phyloP scores from a whole-genome alignment of 2,797 vertebrate genomes.

The Orestias chungarensis region DNA sequence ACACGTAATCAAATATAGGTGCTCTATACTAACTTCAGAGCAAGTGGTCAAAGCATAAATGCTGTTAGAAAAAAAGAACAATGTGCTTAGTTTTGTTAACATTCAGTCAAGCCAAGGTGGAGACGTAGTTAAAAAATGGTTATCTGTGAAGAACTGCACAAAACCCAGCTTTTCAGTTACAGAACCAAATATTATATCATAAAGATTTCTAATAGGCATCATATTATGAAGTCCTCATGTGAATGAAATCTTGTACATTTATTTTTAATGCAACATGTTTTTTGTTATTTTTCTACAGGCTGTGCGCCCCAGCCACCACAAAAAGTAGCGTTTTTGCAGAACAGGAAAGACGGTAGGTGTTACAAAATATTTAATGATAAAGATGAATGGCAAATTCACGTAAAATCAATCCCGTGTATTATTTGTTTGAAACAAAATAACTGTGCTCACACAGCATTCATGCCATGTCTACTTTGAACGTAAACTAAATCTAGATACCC shows the following conservation, averaged over 20 bases:
- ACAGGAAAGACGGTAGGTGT: conserved; percentile 34
- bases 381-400: background rate
- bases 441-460: background rate
- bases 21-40: background rate
- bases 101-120: background rate
- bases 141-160: background rate
- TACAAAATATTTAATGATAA: background rate
- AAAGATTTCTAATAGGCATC: background rate
- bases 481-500: background rate
- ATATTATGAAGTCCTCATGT: background rate
- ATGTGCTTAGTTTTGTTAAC: background rate
- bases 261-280: background rate
- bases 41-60: background rate
- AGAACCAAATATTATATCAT: background rate
- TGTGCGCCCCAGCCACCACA: conserved; percentile 1
- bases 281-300: conserved; percentile 26
- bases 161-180: background rate
- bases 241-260: background rate
- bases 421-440: background rate
- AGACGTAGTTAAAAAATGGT: background rate
- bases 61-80: background rate
- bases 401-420: background rate
- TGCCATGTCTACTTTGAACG: background rate
- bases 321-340: background rate
- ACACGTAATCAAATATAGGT: background rate